Conservation (phyloP, 2,113 vertebrate species). For the Archocentrus centrarchus region DNA sequence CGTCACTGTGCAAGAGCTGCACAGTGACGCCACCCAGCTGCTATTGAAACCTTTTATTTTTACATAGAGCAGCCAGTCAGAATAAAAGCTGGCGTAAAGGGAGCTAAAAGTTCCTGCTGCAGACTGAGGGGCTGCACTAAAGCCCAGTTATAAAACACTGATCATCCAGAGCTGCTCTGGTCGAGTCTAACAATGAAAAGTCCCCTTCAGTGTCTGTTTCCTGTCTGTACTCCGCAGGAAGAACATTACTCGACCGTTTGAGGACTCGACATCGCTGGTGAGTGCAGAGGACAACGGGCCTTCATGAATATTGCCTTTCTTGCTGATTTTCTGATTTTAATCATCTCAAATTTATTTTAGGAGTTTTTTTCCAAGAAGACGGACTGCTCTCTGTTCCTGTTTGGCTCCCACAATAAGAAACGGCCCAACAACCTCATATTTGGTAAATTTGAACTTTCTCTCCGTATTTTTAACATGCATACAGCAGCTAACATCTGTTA, state of each 20-base stretch:
- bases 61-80: background rate
- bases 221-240: constrained; percentile 81
- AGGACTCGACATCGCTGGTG: constrained; percentile 94
- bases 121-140: background rate
- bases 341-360: constrained; percentile 69
- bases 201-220: background rate
- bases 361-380: constrained; percentile 99
- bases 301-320: background rate
- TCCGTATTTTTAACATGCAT: background rate
- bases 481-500: background rate
- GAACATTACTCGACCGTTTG: constrained; percentile 96
- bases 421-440: constrained; percentile 94
- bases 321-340: background rate
- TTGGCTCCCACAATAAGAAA: constrained; percentile 98
- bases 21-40: too few relatives aligned
- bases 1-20: too few relatives aligned
- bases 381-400: constrained; percentile 95
- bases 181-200: background rate
- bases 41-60: too few relatives aligned
- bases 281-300: constrained; percentile 48
- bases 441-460: constrained; percentile 77
- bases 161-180: background rate
- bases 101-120: background rate
- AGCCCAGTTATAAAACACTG: background rate
- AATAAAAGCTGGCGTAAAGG: background rate